Base-by-base conservation (phyloP, 2,113 vertebrate genomes). In the Pseudorhombus dupliciocellatus region DNA sequence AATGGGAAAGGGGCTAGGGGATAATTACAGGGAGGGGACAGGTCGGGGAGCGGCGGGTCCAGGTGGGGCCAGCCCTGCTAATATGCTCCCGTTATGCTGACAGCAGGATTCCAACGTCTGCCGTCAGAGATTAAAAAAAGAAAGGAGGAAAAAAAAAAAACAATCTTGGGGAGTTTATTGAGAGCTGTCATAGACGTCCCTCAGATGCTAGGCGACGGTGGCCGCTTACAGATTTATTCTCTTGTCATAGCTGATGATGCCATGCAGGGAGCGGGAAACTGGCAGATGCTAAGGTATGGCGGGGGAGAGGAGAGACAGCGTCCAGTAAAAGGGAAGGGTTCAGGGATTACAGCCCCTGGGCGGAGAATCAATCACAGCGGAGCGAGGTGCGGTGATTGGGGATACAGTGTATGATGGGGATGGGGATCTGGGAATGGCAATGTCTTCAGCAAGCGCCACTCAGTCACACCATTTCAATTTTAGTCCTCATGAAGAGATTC, bases 71-170 rank as follows among this genome's bases (percentile, higher is more conserved):
- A 25, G 20, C 85, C 81, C 80, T 87, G 88, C 91, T 92, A 94
- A 94, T 94, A 95, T 93, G 92, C 90, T 92, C 92, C 91, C 52
- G 90, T 94, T 95, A 91, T 92, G 93, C 94, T 94, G 93, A 92
- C 94, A 94, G 93, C 89, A 87, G 91, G 90, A 94, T 93, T 93
- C 90, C 92, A 89, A 91, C 87, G 88, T 91, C 93, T 93, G 86
- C 78, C 65, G 42, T 78, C 9, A 21, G 76, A 92, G 91, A 93
- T 92, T 88, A 90, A 93, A 93, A 87, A 90, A 87, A 87, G 46
- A 46, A 73, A 66, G 72, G 67, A 56, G 18, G 42, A 59, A 52
- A 8, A 54, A 62, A 73, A 85, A 85, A 87, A 84, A 84, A 89
- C 82, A 87, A 83, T 88, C 84, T 88, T 66, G 69, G 72, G 70